Evolutionary conservation across 1,140 invertebrate species (phyloP).

Genomic region (Teleopsis dalmanni): DNA sequence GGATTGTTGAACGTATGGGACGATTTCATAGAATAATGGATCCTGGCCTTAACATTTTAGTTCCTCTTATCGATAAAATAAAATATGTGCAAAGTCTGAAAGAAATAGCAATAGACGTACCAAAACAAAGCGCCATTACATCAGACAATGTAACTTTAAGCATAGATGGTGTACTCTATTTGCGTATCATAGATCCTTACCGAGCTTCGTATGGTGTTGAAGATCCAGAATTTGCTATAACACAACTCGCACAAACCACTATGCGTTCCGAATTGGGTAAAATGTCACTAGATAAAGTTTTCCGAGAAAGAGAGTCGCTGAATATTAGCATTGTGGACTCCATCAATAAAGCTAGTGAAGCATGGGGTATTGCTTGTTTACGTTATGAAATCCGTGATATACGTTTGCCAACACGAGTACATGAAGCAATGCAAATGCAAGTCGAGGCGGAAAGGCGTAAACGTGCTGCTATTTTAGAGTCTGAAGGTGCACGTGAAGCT

Average conservation of each 20-base stretch:
- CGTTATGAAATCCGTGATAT: conserved; percentile 83
- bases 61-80: conserved; percentile 88
- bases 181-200: conserved; percentile 90
- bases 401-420: conserved; percentile 77
- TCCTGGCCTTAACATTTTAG: conserved; percentile 88
- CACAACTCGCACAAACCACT: conserved; percentile 96
- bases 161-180: conserved; percentile 96
- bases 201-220: conserved; percentile 94
- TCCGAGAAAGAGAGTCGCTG: conserved; percentile 89
- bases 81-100: conserved; percentile 98
- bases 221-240: conserved; percentile 98
- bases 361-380: conserved; percentile 96
- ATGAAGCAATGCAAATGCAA: conserved; percentile 99
- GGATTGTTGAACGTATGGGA: conserved; percentile 98
- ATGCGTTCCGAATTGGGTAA: conserved; percentile 98
- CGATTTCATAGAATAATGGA: conserved; percentile 89
- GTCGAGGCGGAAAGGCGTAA: conserved; percentile 97
- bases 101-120: conserved; percentile 99
- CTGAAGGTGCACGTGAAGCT: conserved; percentile 88
- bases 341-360: conserved; percentile 95
- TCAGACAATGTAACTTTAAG: conserved; percentile 93
- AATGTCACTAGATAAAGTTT: conserved; percentile 96
- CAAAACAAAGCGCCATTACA: conserved; percentile 97
- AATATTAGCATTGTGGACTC: conserved; percentile 95
- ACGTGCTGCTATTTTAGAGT: conserved; percentile 92